Evolutionary conservation across 1,140 invertebrate species (phyloP).

Genomic region (Diorhabda carinulata): DNA sequence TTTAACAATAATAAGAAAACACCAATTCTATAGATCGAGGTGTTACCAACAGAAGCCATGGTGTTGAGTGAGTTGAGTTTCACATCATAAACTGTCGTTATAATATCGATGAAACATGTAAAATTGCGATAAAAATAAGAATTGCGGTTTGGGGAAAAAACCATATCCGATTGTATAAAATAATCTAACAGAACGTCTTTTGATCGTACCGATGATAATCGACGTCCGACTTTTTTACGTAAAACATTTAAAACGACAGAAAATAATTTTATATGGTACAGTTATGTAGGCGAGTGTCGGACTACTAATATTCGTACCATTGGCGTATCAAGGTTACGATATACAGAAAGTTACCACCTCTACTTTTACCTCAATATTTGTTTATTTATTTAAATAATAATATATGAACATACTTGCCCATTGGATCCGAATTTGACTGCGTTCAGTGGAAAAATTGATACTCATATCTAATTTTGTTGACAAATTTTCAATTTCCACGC

Average conservation of each 20-base stretch:
- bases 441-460: too few relatives aligned
- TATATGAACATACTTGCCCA: background rate
- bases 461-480: too few relatives aligned
- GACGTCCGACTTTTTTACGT: background rate
- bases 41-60: too few relatives aligned
- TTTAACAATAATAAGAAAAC: too few relatives aligned
- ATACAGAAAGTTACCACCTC: background rate
- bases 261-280: background rate
- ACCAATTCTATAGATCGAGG: too few relatives aligned
- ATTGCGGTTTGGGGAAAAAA: constrained; percentile 1
- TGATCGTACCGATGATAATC: background rate
- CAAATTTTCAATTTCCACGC: too few relatives aligned
- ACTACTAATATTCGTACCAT: background rate
- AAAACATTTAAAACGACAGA: background rate
- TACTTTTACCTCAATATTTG: background rate
- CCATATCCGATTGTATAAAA: background rate
- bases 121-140: background rate
- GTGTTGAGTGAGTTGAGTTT: background rate
- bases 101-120: background rate
- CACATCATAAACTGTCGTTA: background rate
- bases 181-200: background rate
- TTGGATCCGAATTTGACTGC: too few relatives aligned
- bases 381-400: background rate
- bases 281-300: background rate
- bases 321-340: background rate